Base-by-base conservation (phyloP, 2,113 vertebrate species). In the Carollia perspicillata region DNA sequence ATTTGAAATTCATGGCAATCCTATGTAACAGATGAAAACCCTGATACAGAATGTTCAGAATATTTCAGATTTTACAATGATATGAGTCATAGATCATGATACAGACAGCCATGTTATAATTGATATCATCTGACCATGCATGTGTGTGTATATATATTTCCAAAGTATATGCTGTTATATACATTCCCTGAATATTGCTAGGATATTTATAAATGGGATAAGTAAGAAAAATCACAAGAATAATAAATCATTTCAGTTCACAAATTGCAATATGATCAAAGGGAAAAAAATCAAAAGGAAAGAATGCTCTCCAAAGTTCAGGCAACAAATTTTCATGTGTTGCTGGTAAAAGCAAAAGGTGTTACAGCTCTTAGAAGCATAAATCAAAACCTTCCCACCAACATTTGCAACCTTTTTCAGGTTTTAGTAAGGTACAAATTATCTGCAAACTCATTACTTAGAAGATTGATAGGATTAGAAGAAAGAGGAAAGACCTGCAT, bases 391-490 rank as follows among this genome's bases (percentile, higher is more conserved):
- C 51, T 88, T 75, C 55, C 37, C 23, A 72, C 77, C 37, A 92
- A 92, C 65, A 84, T 16, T 81, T 49, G 33, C 35, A 93, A 84
- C 42, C 49, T 71, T 83, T 96, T 60, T 83, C 78, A 79, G 49
- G 14, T 83, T 95, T 96, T 85, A 84, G 77, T 89, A 93, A 96
- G 30, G 72, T 91, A 81, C 85, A 95, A 94, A 63, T 47, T 95
- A 93, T 80, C 74, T 80, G 20, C 35, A 90, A 63, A 78, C 63
- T 96, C 78, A 86, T 95, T 89, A 47, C 63, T 79, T 89, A 28
- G 53, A 79, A 91, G 81, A 93, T 66, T n/a, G 37, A 51, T 84
- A 69, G 40, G 42, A 84, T 80, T 88, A 66, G 26, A 58, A 30
- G 84, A 94, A 55, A 47, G 55, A 91, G 47, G 60, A 60, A 90